Base-by-base conservation (phyloP, 1,140 invertebrate species). In the Cydia fagiglandana region DNA sequence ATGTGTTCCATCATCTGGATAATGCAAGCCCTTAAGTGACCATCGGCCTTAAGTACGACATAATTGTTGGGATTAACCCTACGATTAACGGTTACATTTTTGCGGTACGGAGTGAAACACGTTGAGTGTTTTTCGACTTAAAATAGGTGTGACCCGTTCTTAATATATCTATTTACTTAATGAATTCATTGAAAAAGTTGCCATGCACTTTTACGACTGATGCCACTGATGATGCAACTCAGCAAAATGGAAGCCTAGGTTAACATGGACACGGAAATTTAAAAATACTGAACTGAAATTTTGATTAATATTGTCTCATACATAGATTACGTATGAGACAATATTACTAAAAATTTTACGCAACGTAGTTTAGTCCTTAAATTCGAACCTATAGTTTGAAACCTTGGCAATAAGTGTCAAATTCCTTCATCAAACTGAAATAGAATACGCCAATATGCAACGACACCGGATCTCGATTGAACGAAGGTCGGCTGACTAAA, bases 401-500 rank as follows among this genome's bases (percentile, higher is more conserved):
- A 24, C 56, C 56, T 61, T 61, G 56, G 56, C 56, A 61, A 24
- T 61, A 61, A 10, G 56, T 61, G 20, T 61, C 7, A 61, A 1
- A 61, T 61, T 61, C 10, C 56, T 24, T 24, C 15, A 20, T 17
- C 20, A 61, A 61, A 24, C 20, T 61, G 56, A 24, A 61, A 61
- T 61, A 24, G 17, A 61, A 61, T 61, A 61, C 53, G 5, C n/a
- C 56, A 12, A 56, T 56, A 50, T 50, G 47, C 47, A 13, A 1
- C 20, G 7, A 61, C 20, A 24, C 56, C 56, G 56, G 56, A 61
- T 61, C 20, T 61, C 17, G n/a, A 17, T 17, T 17, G 56, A 61
- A 61, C 20, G 56, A 61, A 61, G 56, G 56, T 61, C 20, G 20
- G 12, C 56, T 61, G 20, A 61, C 56, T 24, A 61, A 61, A 61